A percentile compares a stretch with the other conserved stretches of the same genome.
Conservation (phyloP, 1,140 invertebrate species). For the Dendrolimus punctatus region DNA sequence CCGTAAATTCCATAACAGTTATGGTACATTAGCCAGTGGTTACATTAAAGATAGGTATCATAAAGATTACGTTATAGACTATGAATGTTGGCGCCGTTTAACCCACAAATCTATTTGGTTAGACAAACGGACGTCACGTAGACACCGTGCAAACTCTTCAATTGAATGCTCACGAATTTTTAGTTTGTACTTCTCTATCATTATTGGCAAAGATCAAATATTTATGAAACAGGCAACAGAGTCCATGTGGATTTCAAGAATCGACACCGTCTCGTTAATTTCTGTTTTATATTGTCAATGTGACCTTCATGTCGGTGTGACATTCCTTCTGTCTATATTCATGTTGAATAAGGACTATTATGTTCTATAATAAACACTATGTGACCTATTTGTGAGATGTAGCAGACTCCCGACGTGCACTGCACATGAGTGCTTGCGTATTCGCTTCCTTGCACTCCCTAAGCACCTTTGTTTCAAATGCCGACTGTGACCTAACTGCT, state of each 20-base stretch:
- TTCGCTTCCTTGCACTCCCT: constrained; percentile 36
- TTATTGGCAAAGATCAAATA: constrained; percentile 21
- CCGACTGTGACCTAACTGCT: constrained; percentile 42
- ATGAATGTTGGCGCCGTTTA: constrained; percentile 47
- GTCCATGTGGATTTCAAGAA: no score
- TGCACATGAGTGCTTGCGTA: constrained; percentile 42
- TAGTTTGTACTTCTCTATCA: constrained; percentile 25
- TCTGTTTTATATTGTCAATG: not conserved
- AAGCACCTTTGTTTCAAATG: constrained; percentile 50
- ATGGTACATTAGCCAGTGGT: constrained; percentile 36
- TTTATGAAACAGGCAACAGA: constrained; percentile 1
- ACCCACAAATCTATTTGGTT: constrained; percentile 30
- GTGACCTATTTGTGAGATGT: constrained; percentile 40
- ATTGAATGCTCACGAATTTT: constrained; percentile 38
- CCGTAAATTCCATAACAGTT: constrained; percentile 35
- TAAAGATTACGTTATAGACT: constrained; percentile 9
- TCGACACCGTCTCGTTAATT: no score
- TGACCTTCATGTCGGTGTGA: constrained; percentile 5
- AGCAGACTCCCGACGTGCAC: constrained; percentile 2
- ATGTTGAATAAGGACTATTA: constrained; percentile 39
- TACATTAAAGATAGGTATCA: constrained; percentile 16
- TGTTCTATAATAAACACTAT: constrained; percentile 44
- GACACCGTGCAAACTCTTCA: constrained; percentile 30
- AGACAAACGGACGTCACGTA: constrained; percentile 39
- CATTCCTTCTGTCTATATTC: constrained; percentile 2